Conservation (phyloP, 1,140 invertebrate species). For the Drosophila setifemur region DNA sequence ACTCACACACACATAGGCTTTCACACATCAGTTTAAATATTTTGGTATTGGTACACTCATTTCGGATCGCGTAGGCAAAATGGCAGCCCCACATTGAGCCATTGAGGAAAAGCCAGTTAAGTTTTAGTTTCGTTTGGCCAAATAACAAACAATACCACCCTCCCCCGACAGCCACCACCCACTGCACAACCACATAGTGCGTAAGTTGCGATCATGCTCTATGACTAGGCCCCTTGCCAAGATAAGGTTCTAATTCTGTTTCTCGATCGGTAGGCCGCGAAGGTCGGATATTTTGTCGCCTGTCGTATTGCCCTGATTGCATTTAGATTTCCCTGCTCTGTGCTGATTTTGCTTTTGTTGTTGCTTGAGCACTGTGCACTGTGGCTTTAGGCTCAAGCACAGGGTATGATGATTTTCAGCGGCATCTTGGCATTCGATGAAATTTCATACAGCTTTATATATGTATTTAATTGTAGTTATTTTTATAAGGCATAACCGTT, state of each 20-base stretch:
- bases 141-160: too few relatives aligned
- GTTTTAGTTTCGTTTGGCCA: constrained; percentile 41
- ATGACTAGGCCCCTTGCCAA: neutral
- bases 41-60: constrained; percentile 21
- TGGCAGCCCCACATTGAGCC: constrained; percentile 53
- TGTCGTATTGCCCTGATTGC: constrained; percentile 24
- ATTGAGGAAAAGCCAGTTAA: constrained; percentile 27
- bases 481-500: too few relatives aligned
- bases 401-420: neutral
- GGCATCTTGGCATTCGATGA: neutral
- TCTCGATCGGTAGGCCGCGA: constrained; percentile 20
- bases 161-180: neutral
- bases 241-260: constrained; percentile 43
- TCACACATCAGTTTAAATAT: neutral
- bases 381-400: too few relatives aligned
- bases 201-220: constrained; percentile 26
- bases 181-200: too few relatives aligned
- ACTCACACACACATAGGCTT: constrained; percentile 18
- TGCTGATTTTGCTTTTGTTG: neutral
- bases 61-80: constrained; percentile 68
- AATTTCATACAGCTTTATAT: too few relatives aligned
- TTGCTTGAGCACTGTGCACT: constrained; percentile 5
- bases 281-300: constrained; percentile 19
- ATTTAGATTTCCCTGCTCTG: constrained; percentile 25
- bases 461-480: too few relatives aligned